phyloP scores from a whole-genome alignment of 2,797 vertebrate species.

The Microhierax caerulescens region DNA sequence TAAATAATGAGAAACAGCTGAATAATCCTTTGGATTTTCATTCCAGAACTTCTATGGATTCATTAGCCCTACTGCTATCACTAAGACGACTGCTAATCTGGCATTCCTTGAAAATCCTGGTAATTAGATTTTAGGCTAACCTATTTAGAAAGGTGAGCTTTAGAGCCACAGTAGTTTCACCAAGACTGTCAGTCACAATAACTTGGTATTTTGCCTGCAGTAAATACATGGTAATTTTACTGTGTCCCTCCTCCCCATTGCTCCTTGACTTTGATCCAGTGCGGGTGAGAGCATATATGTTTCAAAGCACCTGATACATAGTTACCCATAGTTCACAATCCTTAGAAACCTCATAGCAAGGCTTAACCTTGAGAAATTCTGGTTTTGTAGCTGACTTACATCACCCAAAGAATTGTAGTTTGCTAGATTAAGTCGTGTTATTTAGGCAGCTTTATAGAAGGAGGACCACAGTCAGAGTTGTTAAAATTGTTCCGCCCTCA shows the following conservation, averaged over 20 bases:
- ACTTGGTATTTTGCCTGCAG: neutral
- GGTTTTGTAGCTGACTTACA: neutral
- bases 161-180: neutral
- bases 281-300: fast-evolving
- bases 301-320: neutral
- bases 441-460: neutral
- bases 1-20: neutral
- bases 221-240: neutral
- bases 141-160: neutral
- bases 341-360: neutral
- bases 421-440: neutral
- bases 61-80: neutral
- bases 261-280: neutral
- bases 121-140: neutral
- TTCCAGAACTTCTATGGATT: neutral
- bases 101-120: neutral
- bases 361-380: neutral
- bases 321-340: neutral
- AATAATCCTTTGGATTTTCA: neutral
- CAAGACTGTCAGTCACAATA: neutral
- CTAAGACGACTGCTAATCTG: neutral
- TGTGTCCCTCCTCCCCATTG: fast-evolving
- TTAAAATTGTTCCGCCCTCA: neutral
- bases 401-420: neutral
- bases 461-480: neutral